phyloP scores from a whole-genome alignment of 2,888 invertebrate species.

The Tenthredo scrophulariae region DNA sequence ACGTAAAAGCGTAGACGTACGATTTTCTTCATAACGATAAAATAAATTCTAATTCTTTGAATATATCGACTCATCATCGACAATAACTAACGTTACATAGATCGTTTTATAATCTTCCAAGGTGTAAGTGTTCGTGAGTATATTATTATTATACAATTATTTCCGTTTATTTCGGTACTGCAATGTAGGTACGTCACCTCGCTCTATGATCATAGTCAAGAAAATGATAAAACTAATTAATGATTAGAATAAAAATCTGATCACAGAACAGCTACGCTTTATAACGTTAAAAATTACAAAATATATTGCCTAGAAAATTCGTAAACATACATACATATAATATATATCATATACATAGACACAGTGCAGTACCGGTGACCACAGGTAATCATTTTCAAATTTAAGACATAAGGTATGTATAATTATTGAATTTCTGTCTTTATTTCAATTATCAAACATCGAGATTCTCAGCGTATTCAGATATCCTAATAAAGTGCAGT shows the following conservation, averaged over 20 bases:
- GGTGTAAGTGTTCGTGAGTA: neutral
- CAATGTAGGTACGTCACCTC: neutral
- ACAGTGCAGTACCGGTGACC: neutral
- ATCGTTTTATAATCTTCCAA: neutral
- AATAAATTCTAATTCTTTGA: neutral
- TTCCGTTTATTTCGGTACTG: constrained; percentile 6
- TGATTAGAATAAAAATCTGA: constrained; percentile 1
- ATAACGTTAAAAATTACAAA: constrained; percentile 20
- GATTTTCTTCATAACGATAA: neutral
- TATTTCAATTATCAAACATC: constrained; percentile 18
- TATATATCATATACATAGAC: neutral
- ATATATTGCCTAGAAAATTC: neutral
- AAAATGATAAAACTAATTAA: neutral
- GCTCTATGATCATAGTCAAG: neutral
- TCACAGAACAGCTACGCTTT: constrained; percentile 12
- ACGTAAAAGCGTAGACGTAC: neutral
- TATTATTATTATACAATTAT: constrained; percentile 16
- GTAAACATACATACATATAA: neutral
- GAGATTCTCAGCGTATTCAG: constrained; percentile 34
- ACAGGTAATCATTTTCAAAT: neutral
- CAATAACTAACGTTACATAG: constrained; percentile 21
- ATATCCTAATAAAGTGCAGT: constrained; percentile 49
- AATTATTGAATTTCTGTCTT: neutral
- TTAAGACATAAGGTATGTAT: neutral
- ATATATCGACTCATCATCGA: constrained; percentile 15